phyloP scores from a whole-genome alignment of 2,888 invertebrate genomes.

The Melinopterus prodromus region DNA sequence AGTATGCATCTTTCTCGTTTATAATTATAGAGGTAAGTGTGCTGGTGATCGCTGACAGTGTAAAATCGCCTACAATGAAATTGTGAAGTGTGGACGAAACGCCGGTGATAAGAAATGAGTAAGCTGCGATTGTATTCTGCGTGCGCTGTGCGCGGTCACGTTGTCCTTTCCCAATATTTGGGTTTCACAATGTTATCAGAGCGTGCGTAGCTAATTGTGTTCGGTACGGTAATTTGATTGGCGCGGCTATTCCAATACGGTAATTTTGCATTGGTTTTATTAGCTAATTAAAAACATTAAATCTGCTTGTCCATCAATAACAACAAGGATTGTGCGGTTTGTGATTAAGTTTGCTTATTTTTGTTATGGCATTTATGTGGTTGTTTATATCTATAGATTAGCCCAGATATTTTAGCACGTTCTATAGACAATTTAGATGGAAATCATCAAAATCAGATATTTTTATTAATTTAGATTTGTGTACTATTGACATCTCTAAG shows the following conservation, averaged over 20 bases:
- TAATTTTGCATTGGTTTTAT: not conserved
- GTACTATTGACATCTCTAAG: not conserved
- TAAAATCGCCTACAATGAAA: not conserved
- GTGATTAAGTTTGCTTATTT: not conserved
- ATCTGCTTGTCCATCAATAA: not conserved
- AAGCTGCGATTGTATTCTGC: not conserved
- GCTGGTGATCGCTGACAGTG: not conserved
- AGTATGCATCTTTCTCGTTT: not conserved
- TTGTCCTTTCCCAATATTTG: not conserved
- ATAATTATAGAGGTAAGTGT: slow-evolving; percentile 4
- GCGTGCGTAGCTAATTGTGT: slow-evolving; percentile 4
- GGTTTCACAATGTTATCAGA: slow-evolving; percentile 4
- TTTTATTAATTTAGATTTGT: not conserved
- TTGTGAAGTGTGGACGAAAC: not conserved
- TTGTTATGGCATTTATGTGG: not conserved
- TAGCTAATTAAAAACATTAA: not conserved
- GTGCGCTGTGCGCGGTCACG: not conserved
- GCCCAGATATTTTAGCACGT: not conserved
- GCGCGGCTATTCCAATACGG: not conserved
- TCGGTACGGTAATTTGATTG: not conserved
- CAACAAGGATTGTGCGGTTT: not conserved
- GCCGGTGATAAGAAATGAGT: slow-evolving; percentile 4
- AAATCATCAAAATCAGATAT: not conserved
- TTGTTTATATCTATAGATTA: no score
- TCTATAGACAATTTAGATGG: not conserved